Percentiles rank a stretch among this genome's conserved stretches.
phyloP scores from a whole-genome alignment of 2,888 invertebrate species.

The Acrobasis suavella region DNA sequence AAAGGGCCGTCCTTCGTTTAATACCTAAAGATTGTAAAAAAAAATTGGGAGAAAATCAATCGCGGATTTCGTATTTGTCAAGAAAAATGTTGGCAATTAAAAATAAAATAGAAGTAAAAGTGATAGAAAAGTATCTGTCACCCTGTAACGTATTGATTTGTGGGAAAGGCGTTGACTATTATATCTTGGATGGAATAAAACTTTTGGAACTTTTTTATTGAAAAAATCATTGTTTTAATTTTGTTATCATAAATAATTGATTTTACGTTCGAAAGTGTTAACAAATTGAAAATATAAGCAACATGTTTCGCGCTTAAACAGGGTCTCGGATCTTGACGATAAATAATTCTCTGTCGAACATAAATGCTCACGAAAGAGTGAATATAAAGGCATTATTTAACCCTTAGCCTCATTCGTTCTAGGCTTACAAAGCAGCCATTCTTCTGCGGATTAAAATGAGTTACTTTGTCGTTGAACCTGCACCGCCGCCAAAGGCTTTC shows the following conservation, averaged over 20 bases:
- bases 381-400: constrained; percentile 54
- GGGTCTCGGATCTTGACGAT: background rate
- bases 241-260: too few relatives aligned
- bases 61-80: background rate
- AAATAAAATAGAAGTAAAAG: background rate
- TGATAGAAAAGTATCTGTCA: too few relatives aligned
- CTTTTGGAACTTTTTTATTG: too few relatives aligned
- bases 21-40: background rate
- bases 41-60: constrained; percentile 10
- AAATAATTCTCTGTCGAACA: constrained; percentile 31
- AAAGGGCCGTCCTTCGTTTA: constrained; percentile 17
- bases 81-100: background rate
- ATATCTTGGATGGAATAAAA: too few relatives aligned
- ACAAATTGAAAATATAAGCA: background rate
- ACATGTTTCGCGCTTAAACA: background rate
- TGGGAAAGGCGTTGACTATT: too few relatives aligned
- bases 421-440: constrained; percentile 58
- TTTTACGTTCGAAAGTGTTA: background rate
- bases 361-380: constrained; percentile 36
- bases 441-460: constrained; percentile 65
- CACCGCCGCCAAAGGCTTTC: constrained; percentile 37
- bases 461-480: constrained; percentile 60
- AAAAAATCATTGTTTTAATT: too few relatives aligned
- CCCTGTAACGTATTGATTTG: too few relatives aligned
- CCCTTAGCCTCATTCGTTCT: constrained; percentile 45